Evolutionary conservation across 2,113 vertebrate genomes (phyloP), one percentile per base, ranked within the genome.

Genomic region (Balaeniceps rex): DNA sequence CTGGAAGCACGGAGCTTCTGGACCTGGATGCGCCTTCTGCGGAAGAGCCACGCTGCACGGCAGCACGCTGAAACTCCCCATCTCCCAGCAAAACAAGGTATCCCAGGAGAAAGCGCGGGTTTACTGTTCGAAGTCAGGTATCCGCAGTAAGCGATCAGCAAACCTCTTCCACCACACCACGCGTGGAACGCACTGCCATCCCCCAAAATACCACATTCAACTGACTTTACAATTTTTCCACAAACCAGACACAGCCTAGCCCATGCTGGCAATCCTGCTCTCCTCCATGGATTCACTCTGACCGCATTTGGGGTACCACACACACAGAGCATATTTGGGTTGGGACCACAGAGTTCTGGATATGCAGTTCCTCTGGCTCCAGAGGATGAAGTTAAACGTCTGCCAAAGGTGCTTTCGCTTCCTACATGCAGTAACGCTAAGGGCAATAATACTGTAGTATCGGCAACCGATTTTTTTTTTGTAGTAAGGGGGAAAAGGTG

Each of bases 271-370:
- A 8, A 4, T 11, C 11, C 49, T 8, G 11, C 47, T 55, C 54
- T 40, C 19, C 49, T 24, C 36, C 40, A 1, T 0, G 36, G 65
- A 4, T 7, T 58, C 19, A 1, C 58, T 11, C 42, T 14, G 12
- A 31, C 11, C 1, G 1, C 68, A 2, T 1, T 4, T 4, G 1
- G 24, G 49, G 38, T 10, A 17, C 19, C 66, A 2, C 69, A 24
- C 44, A 6, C 54, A 14, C 2, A 19, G 7, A 22, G 36, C 1
- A 1, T 4, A 2, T 3, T 1, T 1, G 40, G 34, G 36, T 29
- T 57, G 68, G 69, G 24, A 11, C 44, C 44, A 19, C 8, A 9
- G 44, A 42, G 26, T 9, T 26, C 36, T 14, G 87, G 24, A 7
- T 6, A 11, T 3, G 31, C 51, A 18, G 34, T 1, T 66, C 64